Evolutionary conservation across 2,797 vertebrate genomes (phyloP), one percentile per base, ranked within the genome.

Genomic region (Xenops minutus): DNA sequence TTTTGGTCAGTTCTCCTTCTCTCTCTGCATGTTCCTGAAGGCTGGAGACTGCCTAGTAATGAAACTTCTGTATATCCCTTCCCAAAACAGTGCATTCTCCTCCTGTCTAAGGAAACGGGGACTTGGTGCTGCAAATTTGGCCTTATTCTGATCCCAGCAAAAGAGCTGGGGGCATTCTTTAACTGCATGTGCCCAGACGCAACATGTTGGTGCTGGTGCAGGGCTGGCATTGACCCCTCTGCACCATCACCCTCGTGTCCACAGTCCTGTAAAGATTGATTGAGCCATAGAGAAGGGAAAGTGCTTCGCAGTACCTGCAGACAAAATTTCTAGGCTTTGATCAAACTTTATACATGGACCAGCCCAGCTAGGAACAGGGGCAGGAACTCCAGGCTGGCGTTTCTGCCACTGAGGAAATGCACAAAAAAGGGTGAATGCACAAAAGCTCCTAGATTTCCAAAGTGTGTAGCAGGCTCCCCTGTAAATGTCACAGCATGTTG

Each of bases 321-420:
- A 32, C 37, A 34, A n/a, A 84, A 63, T 66, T 51, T 72, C 34
- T 73, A 58, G 41, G 26, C 36, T 91, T 86, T 69, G 43, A 34
- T 49, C 26, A 29, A 78, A 66, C 44, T 79, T 67, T 21, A 4
- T 55, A 12, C 8, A 36, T 41, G n/a, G 9, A 44, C 59, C 0
- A 2, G 27, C 18, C n/a, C 27, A 48, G 51, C 24, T 30, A 44
- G 29, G 48, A 36, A 59, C 13, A 36, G 30, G 39, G 30, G 7
- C 24, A 51, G 11, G 14, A 56, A 5, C 37, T 86, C 54, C 21
- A n/a, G 74, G 21, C 36, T 72, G 71, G 13, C 21, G 21, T 44
- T 5, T 4, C 7, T 1, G 0, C 37, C 0, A 0, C 58, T 2
- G 5, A 34, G 62, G 27, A 9, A 51, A 5, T 17, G 44, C 44